Evolutionary conservation across 2,888 invertebrate genomes (phyloP).

Genomic region (Polia nebulosa): DNA sequence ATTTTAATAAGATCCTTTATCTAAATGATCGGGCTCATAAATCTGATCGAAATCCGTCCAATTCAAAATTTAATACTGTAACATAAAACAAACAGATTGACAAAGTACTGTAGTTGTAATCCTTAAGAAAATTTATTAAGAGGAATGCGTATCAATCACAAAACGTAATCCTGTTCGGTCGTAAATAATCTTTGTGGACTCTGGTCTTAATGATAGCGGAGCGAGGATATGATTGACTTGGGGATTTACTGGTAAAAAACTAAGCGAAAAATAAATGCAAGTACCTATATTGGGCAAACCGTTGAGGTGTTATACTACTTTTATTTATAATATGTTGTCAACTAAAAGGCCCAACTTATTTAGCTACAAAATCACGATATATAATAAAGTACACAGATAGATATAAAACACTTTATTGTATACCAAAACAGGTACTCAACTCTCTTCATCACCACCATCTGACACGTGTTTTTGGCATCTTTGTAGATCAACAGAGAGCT

Average conservation of each 20-base stretch:
- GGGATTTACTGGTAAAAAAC: neutral
- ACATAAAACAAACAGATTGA: slow-evolving; percentile 82
- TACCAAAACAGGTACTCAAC: too few relatives aligned
- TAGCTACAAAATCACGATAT: neutral
- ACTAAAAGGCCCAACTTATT: too few relatives aligned
- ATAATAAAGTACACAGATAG: too few relatives aligned
- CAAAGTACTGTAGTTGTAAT: slow-evolving; percentile 76
- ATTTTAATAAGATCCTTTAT: slow-evolving; percentile 80
- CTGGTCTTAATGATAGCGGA: slow-evolving; percentile 48
- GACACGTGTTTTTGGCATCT: too few relatives aligned
- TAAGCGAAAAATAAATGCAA: neutral
- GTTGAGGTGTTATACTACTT: neutral
- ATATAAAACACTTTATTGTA: too few relatives aligned
- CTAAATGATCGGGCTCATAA: slow-evolving; percentile 75
- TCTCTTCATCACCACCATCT: too few relatives aligned
- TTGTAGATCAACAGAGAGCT: too few relatives aligned
- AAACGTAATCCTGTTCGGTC: slow-evolving; percentile 84
- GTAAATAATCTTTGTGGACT: slow-evolving; percentile 82
- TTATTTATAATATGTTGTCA: neutral
- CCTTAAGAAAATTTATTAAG: slow-evolving; percentile 82
- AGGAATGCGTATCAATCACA: slow-evolving; percentile 87
- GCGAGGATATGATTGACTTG: slow-evolving; percentile 7
- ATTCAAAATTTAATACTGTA: slow-evolving; percentile 78
- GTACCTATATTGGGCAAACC: neutral
- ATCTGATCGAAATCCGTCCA: slow-evolving; percentile 73